Conservation (phyloP, 2,888 invertebrate species). For the Heliothis peltigera region DNA sequence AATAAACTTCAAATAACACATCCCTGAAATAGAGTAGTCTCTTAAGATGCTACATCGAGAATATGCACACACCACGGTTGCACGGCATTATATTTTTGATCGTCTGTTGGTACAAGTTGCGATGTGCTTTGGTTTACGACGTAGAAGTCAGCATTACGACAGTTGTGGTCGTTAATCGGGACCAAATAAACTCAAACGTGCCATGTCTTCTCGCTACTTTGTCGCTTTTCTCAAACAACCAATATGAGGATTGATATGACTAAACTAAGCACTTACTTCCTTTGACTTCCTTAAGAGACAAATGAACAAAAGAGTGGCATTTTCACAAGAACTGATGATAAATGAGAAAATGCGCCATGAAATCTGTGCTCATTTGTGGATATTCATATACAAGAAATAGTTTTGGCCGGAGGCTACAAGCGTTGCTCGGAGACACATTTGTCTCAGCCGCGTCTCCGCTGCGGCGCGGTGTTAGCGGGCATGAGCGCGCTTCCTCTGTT, state of each 20-base stretch:
- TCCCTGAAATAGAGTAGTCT: background rate
- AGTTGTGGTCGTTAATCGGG: constrained; percentile 71
- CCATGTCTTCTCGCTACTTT: constrained; percentile 67
- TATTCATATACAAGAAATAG: constrained; percentile 26
- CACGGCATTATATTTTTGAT: constrained; percentile 27
- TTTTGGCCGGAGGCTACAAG: constrained; percentile 29
- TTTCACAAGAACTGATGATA: constrained; percentile 13
- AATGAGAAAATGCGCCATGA: constrained; percentile 8
- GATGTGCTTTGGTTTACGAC: constrained; percentile 68
- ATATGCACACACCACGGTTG: background rate
- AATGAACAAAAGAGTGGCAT: constrained; percentile 4
- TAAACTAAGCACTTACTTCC: constrained; percentile 38
- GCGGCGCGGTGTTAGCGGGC: constrained; percentile 62
- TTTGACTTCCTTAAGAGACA: constrained; percentile 34
- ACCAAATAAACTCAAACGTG: constrained; percentile 66
- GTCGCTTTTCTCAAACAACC: constrained; percentile 67
- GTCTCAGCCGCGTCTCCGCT: constrained; percentile 58
- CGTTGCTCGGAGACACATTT: constrained; percentile 60
- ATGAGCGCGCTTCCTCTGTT: constrained; percentile 80
- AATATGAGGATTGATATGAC: constrained; percentile 38
- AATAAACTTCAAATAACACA: no score
- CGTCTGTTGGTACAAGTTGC: constrained; percentile 62
- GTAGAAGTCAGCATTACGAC: constrained; percentile 67
- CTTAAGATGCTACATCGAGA: background rate
- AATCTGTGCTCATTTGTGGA: constrained; percentile 30